A percentile compares a stretch with the other conserved stretches of the same genome.
Conservation (phyloP, 2,113 vertebrate species). For the Notothenia rossii region DNA sequence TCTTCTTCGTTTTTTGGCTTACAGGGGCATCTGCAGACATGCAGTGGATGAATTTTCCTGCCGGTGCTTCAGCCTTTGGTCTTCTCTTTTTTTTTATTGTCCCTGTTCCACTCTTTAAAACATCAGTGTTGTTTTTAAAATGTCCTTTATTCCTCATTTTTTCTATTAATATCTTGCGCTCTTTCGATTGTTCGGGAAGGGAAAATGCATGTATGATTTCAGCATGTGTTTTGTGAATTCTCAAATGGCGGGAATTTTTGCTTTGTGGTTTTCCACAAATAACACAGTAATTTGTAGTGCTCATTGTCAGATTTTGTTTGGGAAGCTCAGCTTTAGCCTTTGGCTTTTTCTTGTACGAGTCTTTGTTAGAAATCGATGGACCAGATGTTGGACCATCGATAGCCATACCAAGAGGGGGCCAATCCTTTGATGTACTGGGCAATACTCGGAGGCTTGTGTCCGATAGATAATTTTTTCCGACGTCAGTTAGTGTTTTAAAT, state of each 20-base stretch:
- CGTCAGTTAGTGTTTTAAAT: too few relatives aligned
- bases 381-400: too few relatives aligned
- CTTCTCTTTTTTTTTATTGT: constrained; percentile 18
- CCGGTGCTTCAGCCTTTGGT: neutral
- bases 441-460: too few relatives aligned
- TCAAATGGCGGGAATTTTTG: neutral
- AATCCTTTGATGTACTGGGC: too few relatives aligned
- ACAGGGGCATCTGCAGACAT: constrained; percentile 18
- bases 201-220: neutral
- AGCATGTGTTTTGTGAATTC: neutral
- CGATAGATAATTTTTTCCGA: too few relatives aligned
- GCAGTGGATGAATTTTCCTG: constrained; percentile 24
- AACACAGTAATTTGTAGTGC: neutral
- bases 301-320: too few relatives aligned
- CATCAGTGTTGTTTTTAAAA: neutral
- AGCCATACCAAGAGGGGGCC: too few relatives aligned
- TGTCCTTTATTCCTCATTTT: constrained; percentile 36
- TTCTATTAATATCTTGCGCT: neutral
- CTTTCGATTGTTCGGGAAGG: neutral
- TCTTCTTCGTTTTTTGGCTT: neutral
- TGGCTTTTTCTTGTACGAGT: too few relatives aligned
- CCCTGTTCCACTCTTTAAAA: neutral
- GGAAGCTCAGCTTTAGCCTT: too few relatives aligned
- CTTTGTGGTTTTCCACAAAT: constrained; percentile 31
- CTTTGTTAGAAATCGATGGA: too few relatives aligned